Conservation (phyloP, 2,888 invertebrate species). For the Ochropacha duplaris region DNA sequence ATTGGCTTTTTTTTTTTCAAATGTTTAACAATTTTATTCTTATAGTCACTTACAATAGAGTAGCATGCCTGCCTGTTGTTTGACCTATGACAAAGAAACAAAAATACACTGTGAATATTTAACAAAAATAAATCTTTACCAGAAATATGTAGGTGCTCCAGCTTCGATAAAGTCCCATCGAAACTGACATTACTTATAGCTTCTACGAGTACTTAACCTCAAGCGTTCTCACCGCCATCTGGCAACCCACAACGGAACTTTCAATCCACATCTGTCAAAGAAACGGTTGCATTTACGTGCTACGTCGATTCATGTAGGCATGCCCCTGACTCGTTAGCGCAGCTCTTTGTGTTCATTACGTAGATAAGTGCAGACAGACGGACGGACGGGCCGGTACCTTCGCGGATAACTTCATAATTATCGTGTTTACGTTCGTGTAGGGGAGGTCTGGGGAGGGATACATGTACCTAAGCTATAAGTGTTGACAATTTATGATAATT, state of each 20-base stretch:
- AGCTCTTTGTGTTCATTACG: slow-evolving; percentile 8
- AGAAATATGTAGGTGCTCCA: too few relatives aligned
- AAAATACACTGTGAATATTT: too few relatives aligned
- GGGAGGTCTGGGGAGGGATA: not conserved
- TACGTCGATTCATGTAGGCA: not conserved
- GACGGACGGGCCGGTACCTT: slow-evolving; percentile 4
- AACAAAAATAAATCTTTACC: too few relatives aligned
- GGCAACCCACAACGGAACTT: not conserved
- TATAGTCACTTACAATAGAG: too few relatives aligned
- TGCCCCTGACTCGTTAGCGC: slow-evolving; percentile 6
- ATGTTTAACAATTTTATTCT: too few relatives aligned
- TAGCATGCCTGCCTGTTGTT: too few relatives aligned
- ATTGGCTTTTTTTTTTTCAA: too few relatives aligned
- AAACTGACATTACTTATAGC: too few relatives aligned
- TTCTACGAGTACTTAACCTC: not conserved
- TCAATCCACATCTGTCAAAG: not conserved
- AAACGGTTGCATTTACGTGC: not conserved
- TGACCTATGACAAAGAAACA: too few relatives aligned
- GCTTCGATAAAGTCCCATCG: too few relatives aligned
- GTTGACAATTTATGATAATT: too few relatives aligned
- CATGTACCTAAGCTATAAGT: not conserved
- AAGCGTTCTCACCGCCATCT: not conserved
- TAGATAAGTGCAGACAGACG: slow-evolving; percentile 9
- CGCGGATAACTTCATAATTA: slow-evolving; percentile 8
- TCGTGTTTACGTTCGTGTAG: not conserved